Conservation (phyloP, 37 sponge, comb jelly and placozoan genomes). For the Spongilla lacustris region DNA sequence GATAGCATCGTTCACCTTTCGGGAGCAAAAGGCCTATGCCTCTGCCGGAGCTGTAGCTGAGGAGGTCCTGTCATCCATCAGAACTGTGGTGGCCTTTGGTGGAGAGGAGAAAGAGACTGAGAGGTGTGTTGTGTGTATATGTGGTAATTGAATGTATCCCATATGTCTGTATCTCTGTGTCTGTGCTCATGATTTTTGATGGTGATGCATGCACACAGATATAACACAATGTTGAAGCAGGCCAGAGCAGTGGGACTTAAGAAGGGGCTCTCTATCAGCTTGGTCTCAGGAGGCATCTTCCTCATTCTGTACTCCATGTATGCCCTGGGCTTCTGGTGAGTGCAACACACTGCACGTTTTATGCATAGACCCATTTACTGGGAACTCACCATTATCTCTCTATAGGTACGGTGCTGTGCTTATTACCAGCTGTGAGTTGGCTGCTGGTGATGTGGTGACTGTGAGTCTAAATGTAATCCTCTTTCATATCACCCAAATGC, state of each 20-base stretch:
- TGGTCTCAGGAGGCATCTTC: not conserved
- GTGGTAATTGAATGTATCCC: not conserved
- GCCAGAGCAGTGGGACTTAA: not conserved
- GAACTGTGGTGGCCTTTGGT: constrained; percentile 92
- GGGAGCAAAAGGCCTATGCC: not conserved
- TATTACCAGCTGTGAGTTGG: constrained; percentile 60
- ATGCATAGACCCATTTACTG: no score
- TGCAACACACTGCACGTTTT: no score
- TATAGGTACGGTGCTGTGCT: constrained; percentile 66
- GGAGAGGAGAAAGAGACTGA: constrained; percentile 66
- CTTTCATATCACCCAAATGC: not conserved
- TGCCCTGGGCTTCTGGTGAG: not conserved
- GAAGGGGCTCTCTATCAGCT: not conserved
- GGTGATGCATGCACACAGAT: not conserved
- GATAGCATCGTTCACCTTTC: not conserved
- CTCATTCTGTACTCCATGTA: not conserved
- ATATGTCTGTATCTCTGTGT: not conserved
- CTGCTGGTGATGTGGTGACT: constrained; percentile 67
- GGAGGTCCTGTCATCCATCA: constrained; percentile 78
- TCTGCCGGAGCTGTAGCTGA: not conserved
- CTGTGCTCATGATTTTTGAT: not conserved
- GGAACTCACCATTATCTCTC: no score
- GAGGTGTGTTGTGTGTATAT: constrained; percentile 27
- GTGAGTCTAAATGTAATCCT: constrained; percentile 9
- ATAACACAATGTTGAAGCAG: not conserved